Evolutionary conservation across 2,113 vertebrate species (phyloP), one percentile per base, ranked within the genome.

Genomic region (Riparia riparia): DNA sequence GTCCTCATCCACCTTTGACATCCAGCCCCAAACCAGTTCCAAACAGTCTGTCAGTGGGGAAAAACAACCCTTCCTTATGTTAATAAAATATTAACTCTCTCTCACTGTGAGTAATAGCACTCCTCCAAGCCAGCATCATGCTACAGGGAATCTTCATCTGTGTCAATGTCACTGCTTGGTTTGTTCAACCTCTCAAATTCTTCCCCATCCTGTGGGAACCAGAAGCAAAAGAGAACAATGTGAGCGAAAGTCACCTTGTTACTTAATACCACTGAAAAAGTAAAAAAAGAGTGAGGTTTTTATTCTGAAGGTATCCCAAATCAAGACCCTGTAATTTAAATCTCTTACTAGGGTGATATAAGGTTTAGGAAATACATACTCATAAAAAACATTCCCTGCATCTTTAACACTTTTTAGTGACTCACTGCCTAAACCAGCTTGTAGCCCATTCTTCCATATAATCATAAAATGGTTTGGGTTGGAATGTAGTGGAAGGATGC

Each of bases 171-270:
- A 82, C 98, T 98, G 97, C 97, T 98, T 74, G 98, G 89, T 96
- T 99, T 99, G 5, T 98, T 98, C 89, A 99, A 82, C 80, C 99
- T 98, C 93, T 99, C 98, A 95, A 99, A 98, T 91, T 99, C 99
- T 93, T 99, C 99, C 37, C 99, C 99, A 90, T 99, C 99, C 99
- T 99, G 96, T 9, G 95, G 97, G 18, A 80, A 97, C 44, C 94
- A 58, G 37, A 92, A 90, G 57, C 73, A 94, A 29, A 65, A 79
- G n/a, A 61, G 25, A 91, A 85, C 8, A 66, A 77, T 3, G 7
- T 94, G 6, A 96, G 24, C 19, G 90, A 34, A 87, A 84, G 13
- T 56, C 9, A 81, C 10, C 29, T 71, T 34, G 7, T 28, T 53
- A 82, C 12, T 71, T 71, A 77, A 37, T 6, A 47, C 3, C 3